Percentiles rank a stretch among this genome's conserved stretches.
Conservation (phyloP, 2,113 vertebrate species). For the Ursus arctos region DNA sequence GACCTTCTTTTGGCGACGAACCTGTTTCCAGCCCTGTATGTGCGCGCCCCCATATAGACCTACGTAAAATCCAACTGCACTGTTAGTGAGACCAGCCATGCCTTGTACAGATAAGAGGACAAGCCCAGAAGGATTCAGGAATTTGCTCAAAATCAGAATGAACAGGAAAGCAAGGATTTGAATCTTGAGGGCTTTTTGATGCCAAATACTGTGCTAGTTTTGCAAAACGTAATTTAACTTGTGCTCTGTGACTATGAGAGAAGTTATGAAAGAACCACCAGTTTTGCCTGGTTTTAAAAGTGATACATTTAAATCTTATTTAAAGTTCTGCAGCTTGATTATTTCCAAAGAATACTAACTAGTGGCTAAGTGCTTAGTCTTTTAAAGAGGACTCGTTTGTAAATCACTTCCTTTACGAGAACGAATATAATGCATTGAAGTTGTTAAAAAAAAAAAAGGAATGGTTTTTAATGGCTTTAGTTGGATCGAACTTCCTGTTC, state of each 20-base stretch:
- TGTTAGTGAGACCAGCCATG: not conserved
- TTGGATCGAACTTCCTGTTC: not conserved
- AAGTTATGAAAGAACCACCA: not conserved
- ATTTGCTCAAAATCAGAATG: not conserved
- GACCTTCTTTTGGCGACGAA: not conserved
- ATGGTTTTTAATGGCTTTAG: not conserved
- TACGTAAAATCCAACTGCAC: too few species aligned
- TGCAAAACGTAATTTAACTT: not conserved
- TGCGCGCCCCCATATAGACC: not conserved
- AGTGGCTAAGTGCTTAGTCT: not conserved
- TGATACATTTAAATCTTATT: not conserved
- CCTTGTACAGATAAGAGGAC: not conserved
- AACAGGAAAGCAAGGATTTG: not conserved
- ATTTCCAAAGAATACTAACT: constrained; percentile 31
- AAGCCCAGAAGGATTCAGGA: not conserved
- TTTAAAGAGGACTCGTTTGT: not conserved
- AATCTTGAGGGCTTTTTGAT: not conserved
- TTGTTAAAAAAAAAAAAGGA: not conserved
- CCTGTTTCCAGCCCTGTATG: not conserved
- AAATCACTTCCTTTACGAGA: not conserved
- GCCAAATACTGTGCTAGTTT: not conserved
- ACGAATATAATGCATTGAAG: not conserved
- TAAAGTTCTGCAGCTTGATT: not conserved
- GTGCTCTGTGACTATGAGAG: not conserved
- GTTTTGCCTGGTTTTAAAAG: not conserved